phyloP scores from a whole-genome alignment of 2,797 vertebrate genomes.

The Anguilla marmorata region DNA sequence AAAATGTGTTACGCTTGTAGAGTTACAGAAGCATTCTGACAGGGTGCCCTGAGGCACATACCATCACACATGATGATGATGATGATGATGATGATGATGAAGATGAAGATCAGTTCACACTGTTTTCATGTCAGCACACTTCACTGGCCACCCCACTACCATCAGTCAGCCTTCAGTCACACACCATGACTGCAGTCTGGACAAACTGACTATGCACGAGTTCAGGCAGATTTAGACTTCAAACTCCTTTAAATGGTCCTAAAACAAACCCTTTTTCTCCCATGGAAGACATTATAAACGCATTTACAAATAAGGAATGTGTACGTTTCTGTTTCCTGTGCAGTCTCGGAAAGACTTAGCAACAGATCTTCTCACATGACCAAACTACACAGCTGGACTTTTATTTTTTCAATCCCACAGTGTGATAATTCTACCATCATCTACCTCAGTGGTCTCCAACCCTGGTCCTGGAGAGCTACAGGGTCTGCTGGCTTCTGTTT shows the following conservation, averaged over 20 bases:
- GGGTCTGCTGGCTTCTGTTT: too few species aligned
- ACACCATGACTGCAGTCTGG: not conserved
- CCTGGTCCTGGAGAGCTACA: too few species aligned
- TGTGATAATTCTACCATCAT: too few species aligned
- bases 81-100: not conserved
- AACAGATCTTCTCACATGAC: not conserved
- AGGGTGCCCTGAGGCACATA: not conserved
- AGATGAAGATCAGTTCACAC: not conserved
- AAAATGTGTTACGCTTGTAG: not conserved
- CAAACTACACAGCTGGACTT: not conserved
- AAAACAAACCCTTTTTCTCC: not conserved
- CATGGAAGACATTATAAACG: not conserved
- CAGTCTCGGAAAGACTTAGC: not conserved
- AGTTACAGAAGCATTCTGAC: not conserved
- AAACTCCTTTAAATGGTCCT: not conserved
- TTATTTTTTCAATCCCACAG: too few species aligned
- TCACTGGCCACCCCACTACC: not conserved
- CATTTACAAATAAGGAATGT: not conserved
- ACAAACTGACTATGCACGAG: not conserved
- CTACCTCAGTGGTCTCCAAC: too few species aligned
- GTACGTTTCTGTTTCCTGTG: not conserved
- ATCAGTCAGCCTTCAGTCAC: not conserved
- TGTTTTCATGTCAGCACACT: not conserved
- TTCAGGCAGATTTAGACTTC: not conserved
- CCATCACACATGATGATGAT: not conserved